These are phyloP conservation scores for Caenorhabditis panamensis DNA, from an alignment of 2,888 invertebrate genomes.

Conservation along the genomic window DNA sequence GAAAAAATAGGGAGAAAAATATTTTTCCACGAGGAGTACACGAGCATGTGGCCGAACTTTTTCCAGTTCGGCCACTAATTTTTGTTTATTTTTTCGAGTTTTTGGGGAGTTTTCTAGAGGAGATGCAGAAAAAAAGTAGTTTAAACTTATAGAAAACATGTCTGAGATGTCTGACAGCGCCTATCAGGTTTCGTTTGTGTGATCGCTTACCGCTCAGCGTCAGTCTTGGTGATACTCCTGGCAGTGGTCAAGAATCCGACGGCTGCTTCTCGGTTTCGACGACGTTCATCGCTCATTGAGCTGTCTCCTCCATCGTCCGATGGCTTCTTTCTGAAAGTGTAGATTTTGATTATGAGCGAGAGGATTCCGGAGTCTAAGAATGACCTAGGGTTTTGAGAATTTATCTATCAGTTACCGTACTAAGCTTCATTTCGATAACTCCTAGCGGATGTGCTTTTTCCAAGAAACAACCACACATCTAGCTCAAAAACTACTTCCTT, in stretches of 20 bases:
- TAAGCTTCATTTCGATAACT: too few relatives aligned
- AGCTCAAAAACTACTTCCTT: too few relatives aligned
- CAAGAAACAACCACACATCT: too few relatives aligned
- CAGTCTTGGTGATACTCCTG: slow-evolving; percentile 74
- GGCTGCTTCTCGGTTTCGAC: slow-evolving; percentile 69
- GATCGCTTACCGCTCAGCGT: slow-evolving; percentile 72
- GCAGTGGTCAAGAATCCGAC: slow-evolving; percentile 76
- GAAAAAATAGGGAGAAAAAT: too few relatives aligned
- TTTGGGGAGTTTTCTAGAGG: background rate
- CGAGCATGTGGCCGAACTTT: background rate
- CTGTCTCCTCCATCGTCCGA: slow-evolving; percentile 37
- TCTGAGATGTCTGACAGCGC: too few relatives aligned
- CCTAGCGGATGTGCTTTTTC: too few relatives aligned
- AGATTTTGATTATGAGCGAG: too few relatives aligned
- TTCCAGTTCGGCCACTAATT: background rate
- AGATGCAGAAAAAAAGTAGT: background rate
- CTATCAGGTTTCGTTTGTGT: slow-evolving; percentile 32
- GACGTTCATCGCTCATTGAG: slow-evolving; percentile 57
- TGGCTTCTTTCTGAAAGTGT: slow-evolving; percentile 55
- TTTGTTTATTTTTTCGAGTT: background rate
- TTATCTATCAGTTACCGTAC: too few relatives aligned
- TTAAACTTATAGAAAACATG: background rate
- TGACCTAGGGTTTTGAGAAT: too few relatives aligned
- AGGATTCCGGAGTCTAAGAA: too few relatives aligned
- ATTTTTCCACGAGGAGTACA: slow-evolving; percentile 19